A percentile compares a stretch with the other conserved stretches of the same genome.
These are phyloP conservation scores for Carcharodon carcharias DNA, from an alignment of 2,797 vertebrate genomes.

Conservation along the genomic window DNA sequence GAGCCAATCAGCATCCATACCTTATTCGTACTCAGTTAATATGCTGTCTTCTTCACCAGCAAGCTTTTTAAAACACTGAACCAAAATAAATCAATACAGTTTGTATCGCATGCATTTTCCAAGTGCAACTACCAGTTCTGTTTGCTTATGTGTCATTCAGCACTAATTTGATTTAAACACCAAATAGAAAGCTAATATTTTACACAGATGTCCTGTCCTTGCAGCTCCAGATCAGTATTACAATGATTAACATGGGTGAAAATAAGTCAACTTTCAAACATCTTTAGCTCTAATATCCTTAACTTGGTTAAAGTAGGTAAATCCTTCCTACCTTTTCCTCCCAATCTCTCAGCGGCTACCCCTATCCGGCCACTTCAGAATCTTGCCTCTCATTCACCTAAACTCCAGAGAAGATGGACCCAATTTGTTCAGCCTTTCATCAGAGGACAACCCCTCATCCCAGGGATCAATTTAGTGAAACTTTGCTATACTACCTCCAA, in stretches of 20 bases:
- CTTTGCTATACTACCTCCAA: no score
- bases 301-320: background rate
- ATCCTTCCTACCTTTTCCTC: background rate
- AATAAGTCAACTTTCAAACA: background rate
- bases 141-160: background rate
- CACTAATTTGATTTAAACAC: background rate
- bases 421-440: no score
- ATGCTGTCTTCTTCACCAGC: background rate
- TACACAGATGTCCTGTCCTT: background rate
- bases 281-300: background rate
- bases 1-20: background rate
- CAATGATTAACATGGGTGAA: background rate
- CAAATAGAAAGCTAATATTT: background rate
- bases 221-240: background rate
- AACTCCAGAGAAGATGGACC: no score
- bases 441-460: no score
- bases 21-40: background rate
- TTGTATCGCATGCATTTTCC: background rate
- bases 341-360: no score
- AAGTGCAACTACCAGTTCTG: background rate
- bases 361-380: no score
- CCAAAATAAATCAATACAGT: background rate
- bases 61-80: background rate
- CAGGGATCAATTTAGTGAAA: no score
- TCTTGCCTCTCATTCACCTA: no score